Conservation (phyloP, 2,888 invertebrate species). For the Thalpophila matura region DNA sequence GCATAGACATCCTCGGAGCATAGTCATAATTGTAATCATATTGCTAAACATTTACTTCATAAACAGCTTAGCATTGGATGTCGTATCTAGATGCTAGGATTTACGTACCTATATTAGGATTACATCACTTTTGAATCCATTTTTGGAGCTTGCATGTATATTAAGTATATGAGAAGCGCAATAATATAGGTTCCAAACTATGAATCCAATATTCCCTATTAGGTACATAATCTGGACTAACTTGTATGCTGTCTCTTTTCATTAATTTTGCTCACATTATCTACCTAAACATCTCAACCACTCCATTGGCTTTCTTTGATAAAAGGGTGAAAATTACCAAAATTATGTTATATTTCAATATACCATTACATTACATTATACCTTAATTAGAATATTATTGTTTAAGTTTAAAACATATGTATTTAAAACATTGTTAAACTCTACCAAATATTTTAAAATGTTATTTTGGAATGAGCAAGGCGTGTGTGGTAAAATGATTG, state of each 20-base stretch:
- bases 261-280: not conserved
- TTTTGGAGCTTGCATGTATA: not conserved
- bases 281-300: too few species aligned
- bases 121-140: not conserved
- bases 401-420: too few species aligned
- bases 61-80: constrained; percentile 33
- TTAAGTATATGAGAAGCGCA: not conserved
- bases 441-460: too few species aligned
- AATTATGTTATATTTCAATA: too few species aligned
- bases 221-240: too few species aligned
- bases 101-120: constrained; percentile 5
- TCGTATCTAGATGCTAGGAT: constrained; percentile 11
- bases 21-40: constrained; percentile 42
- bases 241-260: not conserved
- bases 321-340: too few species aligned
- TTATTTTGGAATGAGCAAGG: not conserved
- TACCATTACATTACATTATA: too few species aligned
- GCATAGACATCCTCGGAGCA: constrained; percentile 56
- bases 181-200: not conserved
- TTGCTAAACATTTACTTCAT: constrained; percentile 25
- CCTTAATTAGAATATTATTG: too few species aligned
- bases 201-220: not conserved
- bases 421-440: too few species aligned
- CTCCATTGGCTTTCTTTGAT: too few species aligned
- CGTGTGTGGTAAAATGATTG: constrained; percentile 1